Evolutionary conservation across 2,797 vertebrate species (phyloP), one percentile per base, ranked within the genome.

Genomic region (Trematomus bernacchii): DNA sequence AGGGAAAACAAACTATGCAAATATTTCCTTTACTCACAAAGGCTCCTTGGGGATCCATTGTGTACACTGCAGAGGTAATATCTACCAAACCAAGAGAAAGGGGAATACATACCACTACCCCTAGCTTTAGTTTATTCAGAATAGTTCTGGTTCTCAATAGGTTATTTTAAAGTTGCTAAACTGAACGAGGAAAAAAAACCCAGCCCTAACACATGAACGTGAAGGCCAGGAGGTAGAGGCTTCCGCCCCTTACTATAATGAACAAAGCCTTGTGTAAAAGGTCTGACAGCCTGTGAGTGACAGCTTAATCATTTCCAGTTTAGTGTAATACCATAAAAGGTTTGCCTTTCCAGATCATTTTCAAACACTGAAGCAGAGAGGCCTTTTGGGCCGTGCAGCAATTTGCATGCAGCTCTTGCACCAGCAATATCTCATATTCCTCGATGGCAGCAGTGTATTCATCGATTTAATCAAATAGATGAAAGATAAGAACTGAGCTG

Each of bases 271-370:
- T 67, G 53, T 73, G 60, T 62, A 66, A 40, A 42, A 1, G 13
- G 67, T 69, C 73, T 83, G 82, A 75, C 80, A 80, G 69, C 9
- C 70, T 46, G 64, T 81, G 87, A 91, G 58, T 84, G 87, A 91
- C 87, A 87, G 83, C 64, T 85, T 86, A 70, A 86, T 86, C 21
- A 80, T 84, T 83, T 79, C 59, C 75, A 81, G 79, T 61, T 84
- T 64, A 78, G 79, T 71, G 72, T 80, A 77, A 87, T 60, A 58
- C 50, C 66, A 80, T 76, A 48, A 87, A 90, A 76, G 78, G 47
- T 80, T 80, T 73, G 44, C 51, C 54, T 84, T 71, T 79, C 43
- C 66, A 79, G 62, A 89, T 76, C 3, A 50, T 57, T 74, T 67
- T 77, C 72, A 73, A 89, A 87, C 71, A 71, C 44, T 18, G 61